phyloP scores from a whole-genome alignment of 1,140 invertebrate species.

The Brachionus paranguensis region DNA sequence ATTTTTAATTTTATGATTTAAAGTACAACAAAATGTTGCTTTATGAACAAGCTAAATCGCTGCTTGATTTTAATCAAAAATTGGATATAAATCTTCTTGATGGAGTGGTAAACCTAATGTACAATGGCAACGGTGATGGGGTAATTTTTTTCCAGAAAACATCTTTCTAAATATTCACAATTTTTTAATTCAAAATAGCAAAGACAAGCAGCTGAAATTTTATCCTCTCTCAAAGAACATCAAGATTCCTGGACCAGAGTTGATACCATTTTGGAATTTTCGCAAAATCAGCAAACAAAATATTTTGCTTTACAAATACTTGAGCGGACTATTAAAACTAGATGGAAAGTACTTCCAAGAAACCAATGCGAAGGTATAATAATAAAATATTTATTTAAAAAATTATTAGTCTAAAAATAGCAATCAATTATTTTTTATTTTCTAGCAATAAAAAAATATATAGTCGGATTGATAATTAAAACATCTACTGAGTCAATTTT shows the following conservation, averaged over 20 bases:
- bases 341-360: constrained; percentile 95
- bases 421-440: neutral
- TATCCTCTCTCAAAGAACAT: constrained; percentile 74
- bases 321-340: constrained; percentile 95
- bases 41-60: constrained; percentile 17
- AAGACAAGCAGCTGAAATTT: constrained; percentile 26
- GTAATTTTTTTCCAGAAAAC: neutral
- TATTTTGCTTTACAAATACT: constrained; percentile 98
- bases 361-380: constrained; percentile 77
- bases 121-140: neutral
- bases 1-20: neutral
- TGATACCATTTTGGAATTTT: constrained; percentile 94
- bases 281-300: constrained; percentile 93
- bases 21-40: constrained; percentile 16
- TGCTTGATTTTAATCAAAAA: constrained; percentile 36
- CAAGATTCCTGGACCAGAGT: constrained; percentile 98
- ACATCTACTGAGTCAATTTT: constrained; percentile 83
- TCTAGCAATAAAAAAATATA: constrained; percentile 87
- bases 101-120: constrained; percentile 32
- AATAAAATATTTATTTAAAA: neutral
- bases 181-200: neutral
- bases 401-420: too few species aligned
- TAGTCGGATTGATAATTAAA: constrained; percentile 95
- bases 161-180: too few species aligned
- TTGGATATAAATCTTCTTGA: constrained; percentile 33